phyloP scores from a whole-genome alignment of 2,888 invertebrate species.

The Corythucha ciliata region DNA sequence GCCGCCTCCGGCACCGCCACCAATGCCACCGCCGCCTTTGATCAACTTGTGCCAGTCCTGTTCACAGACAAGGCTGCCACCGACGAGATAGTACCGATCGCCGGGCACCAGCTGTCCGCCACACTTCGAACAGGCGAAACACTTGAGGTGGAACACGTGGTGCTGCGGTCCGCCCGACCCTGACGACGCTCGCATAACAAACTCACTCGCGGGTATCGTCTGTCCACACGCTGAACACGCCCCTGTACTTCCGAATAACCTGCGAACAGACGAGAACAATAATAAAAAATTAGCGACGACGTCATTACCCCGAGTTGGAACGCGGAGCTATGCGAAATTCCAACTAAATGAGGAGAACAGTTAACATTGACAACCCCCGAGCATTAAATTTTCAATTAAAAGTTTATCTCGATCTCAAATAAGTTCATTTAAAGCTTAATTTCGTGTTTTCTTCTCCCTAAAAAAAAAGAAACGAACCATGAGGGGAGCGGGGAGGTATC shows the following conservation, averaged over 20 bases:
- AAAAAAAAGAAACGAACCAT: too few relatives aligned
- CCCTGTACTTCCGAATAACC: conserved; percentile 84
- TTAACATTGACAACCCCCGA: too few relatives aligned
- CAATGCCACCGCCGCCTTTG: conserved; percentile 46
- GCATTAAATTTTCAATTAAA: too few relatives aligned
- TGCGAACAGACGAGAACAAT: conserved; percentile 43
- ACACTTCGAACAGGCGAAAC: conserved; percentile 92
- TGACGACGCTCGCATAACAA: conserved; percentile 70
- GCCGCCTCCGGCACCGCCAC: conserved; percentile 51
- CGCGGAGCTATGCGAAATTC: too few relatives aligned
- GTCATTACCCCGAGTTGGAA: not conserved
- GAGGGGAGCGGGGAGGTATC: too few relatives aligned
- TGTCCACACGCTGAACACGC: conserved; percentile 87
- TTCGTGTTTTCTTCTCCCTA: too few relatives aligned
- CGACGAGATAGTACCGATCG: conserved; percentile 86
- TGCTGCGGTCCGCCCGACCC: conserved; percentile 46
- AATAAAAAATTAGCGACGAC: not conserved
- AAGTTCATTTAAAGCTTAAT: too few relatives aligned
- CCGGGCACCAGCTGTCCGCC: conserved; percentile 79
- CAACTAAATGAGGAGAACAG: too few relatives aligned
- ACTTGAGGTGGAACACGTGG: conserved; percentile 88
- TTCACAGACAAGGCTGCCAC: conserved; percentile 86
- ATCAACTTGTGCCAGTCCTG: conserved; percentile 91
- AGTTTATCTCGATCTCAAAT: too few relatives aligned
- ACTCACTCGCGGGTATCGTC: conserved; percentile 84